phyloP scores from a whole-genome alignment of 2,888 invertebrate species.

The Isoperla grammatica region DNA sequence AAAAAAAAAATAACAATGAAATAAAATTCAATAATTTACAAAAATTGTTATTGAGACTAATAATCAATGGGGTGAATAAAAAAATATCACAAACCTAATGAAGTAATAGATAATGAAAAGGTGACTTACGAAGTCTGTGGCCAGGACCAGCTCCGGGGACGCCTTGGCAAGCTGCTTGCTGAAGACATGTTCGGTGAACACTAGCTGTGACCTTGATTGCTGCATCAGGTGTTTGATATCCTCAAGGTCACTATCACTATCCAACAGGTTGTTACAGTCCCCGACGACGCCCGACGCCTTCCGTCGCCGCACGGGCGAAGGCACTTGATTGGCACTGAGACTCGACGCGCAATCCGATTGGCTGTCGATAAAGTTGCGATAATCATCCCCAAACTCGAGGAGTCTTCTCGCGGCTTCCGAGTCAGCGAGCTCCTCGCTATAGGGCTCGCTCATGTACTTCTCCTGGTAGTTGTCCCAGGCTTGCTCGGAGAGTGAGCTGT shows the following conservation, averaged over 20 bases:
- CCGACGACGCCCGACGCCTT: conserved; percentile 2
- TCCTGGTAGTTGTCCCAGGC: conserved; percentile 97
- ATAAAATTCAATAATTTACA: too few relatives aligned
- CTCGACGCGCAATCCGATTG: conserved; percentile 80
- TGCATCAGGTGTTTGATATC: conserved; percentile 58
- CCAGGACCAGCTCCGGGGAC: conserved; percentile 27
- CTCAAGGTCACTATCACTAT: conserved; percentile 63
- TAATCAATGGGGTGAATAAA: too few relatives aligned
- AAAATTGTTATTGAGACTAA: too few relatives aligned
- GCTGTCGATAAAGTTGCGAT: conserved; percentile 81
- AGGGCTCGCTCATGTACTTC: conserved; percentile 85
- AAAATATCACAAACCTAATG: too few relatives aligned
- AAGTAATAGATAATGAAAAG: neutral
- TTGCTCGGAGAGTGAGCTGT: conserved; percentile 82
- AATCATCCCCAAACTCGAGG: conserved; percentile 85
- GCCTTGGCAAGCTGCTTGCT: conserved; percentile 46
- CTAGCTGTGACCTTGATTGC: conserved; percentile 57
- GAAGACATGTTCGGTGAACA: conserved; percentile 54
- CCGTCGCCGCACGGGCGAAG: conserved; percentile 21
- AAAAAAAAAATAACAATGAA: too few relatives aligned
- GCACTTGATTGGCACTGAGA: conserved; percentile 16
- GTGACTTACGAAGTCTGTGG: conserved; percentile 29
- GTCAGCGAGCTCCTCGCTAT: conserved; percentile 78
- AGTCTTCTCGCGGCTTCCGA: conserved; percentile 77
- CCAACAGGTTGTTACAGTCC: conserved; percentile 36